A percentile compares a stretch with the other conserved stretches of the same genome.
phyloP scores from a whole-genome alignment of 1,140 invertebrate genomes.

The Aplysia californica region DNA sequence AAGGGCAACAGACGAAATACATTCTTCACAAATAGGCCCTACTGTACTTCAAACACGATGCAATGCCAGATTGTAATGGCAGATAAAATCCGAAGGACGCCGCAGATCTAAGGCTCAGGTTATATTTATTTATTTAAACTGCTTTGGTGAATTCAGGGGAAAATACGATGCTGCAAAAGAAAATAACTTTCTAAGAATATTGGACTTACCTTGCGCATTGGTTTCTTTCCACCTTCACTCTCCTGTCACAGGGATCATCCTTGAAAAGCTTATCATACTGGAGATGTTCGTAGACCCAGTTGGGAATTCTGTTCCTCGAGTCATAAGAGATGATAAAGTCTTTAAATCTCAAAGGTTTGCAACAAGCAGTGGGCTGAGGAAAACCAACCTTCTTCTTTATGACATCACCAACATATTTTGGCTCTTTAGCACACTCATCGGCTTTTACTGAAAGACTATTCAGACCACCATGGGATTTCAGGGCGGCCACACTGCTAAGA shows the following conservation, averaged over 20 bases:
- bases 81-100: no score
- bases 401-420: constrained; percentile 29
- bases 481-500: background rate
- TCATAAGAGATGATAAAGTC: constrained; percentile 27
- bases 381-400: constrained; percentile 28
- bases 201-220: constrained; percentile 14
- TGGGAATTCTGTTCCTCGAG: constrained; percentile 27
- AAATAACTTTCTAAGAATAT: no score
- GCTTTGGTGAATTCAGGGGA: no score
- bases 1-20: no score
- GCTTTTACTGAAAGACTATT: constrained; percentile 12
- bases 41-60: no score
- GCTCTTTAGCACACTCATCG: constrained; percentile 16
- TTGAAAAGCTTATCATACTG: constrained; percentile 18
- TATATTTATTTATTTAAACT: no score
- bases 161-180: no score
- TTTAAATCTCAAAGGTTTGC: constrained; percentile 27
- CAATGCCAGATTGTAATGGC: no score
- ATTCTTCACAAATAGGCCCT: no score
- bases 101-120: no score
- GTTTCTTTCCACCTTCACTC: constrained; percentile 18
- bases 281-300: constrained; percentile 25
- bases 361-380: constrained; percentile 35
- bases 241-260: constrained; percentile 20
- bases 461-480: constrained; percentile 3